Evolutionary conservation across 2,888 invertebrate genomes (phyloP), one percentile per base, ranked within the genome.

Genomic region (Ptychoptera contaminata): DNA sequence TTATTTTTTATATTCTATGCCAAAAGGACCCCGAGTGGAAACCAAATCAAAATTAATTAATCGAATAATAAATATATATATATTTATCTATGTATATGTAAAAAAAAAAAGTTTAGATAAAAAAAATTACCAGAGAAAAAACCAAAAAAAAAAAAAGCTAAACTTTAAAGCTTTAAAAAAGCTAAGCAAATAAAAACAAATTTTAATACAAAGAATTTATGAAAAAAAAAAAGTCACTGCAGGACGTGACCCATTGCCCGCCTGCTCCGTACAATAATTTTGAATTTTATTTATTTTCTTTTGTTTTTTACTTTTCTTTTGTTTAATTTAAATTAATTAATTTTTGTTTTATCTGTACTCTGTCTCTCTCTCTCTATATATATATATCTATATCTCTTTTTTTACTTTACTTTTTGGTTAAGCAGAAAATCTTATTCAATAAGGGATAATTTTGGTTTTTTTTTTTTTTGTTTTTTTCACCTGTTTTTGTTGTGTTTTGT

Each of bases 1-100:
- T 23, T 23, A 3, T 23, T 7, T 23, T 23, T 5, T 23, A 23
- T 5, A 23, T 23, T 23, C 23, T 23, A 64, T n/a, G 15, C 40
- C 14, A 32, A 41, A 70, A 71, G 67, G 71, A 72, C 70, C 74
- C 74, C 69, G 71, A 76, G 74, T 80, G 80, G 78, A 81, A 81
- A 81, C 81, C 81, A 81, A 81, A 81, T 80, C 80, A 78, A 78
- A n/a, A 23, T 23, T 23, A 23, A 23, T 23, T 23, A 23, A 23
- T 23, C 7, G 7, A 23, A 5, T 23, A 23, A 23, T 23, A 5
- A 23, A 23, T 5, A 7, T 23, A 5, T 23, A 23, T 3, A 23
- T 23, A n/a, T n/a, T n/a, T n/a, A n/a, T n/a, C n/a, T n/a, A n/a
- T n/a, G n/a, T n/a, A n/a, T n/a, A n/a, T 70, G 72, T 69, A 69